Evolutionary conservation across 2,797 vertebrate genomes (phyloP), one percentile per base, ranked within the genome.

Genomic region (Gallinago stenura): DNA sequence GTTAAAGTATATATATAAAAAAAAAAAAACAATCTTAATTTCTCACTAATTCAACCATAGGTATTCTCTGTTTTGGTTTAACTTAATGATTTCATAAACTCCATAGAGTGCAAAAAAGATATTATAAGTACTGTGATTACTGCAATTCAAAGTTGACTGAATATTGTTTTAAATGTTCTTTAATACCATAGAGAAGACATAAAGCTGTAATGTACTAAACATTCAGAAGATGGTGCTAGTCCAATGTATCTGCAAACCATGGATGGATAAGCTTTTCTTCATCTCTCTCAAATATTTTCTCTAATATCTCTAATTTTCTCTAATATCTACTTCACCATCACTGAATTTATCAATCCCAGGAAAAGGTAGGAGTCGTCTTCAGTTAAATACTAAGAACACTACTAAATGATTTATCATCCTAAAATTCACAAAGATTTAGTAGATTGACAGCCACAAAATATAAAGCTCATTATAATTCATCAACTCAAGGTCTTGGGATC

Each of bases 191-290:
- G 19, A 71, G 61, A 92, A 85, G 68, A 75, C 69, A 88, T 62
- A 77, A 93, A 87, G 83, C 14, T 97, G 82, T 95, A 97, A 92
- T 94, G 71, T 95, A 95, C 86, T 73, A 91, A 97, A 96, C 48
- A 93, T 95, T 97, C 87, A 97, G 89, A 97, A 98, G 94, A 95
- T 93, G 93, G 89, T 97, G 94, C 95, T 97, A 97, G 90, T 71
- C 83, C 58, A 88, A 95, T 96, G 71, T 30, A 43, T 50, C 58
- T 92, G 68, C 58, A 95, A 96, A 37, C 31, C 60, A 94, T 70
- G 17, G 62, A 82, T 56, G 39, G 70, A 83, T 92, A 79, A 93
- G 90, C 72, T 90, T 91, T 70, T 72, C 31, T 81, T 76, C 17
- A 61, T 14, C 22, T 79, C 41, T 65, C 60, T 87, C 57, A 83